These are phyloP conservation scores for Acrobasis repandana DNA, from an alignment of 2,888 invertebrate genomes.

Conservation along the genomic window DNA sequence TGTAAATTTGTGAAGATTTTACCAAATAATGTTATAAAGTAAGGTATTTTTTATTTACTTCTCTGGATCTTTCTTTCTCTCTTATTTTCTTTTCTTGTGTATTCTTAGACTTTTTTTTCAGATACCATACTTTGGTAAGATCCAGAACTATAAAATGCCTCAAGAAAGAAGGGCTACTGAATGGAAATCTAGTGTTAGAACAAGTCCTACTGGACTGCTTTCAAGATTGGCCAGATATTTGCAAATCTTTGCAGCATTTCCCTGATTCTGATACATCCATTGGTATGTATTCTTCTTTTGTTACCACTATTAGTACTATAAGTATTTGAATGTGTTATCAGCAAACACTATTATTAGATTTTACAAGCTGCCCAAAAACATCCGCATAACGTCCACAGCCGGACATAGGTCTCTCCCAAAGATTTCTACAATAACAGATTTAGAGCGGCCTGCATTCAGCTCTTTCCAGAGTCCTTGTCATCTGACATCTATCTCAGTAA, in stretches of 20 bases:
- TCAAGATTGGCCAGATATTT: constrained; percentile 58
- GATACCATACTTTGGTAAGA: constrained; percentile 70
- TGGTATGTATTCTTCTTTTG: constrained; percentile 54
- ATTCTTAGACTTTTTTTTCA: constrained; percentile 39
- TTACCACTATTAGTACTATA: neutral
- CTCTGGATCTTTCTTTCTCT: too few relatives aligned
- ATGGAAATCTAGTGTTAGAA: constrained; percentile 54
- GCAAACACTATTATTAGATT: too few relatives aligned
- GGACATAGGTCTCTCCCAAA: too few relatives aligned
- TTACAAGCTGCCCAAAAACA: too few relatives aligned
- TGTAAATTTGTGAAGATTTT: constrained; percentile 79
- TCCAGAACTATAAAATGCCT: constrained; percentile 58
- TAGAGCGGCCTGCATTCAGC: too few relatives aligned
- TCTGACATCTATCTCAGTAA: too few relatives aligned
- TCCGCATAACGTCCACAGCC: too few relatives aligned
- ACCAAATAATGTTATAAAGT: constrained; percentile 60
- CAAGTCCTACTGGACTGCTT: constrained; percentile 54
- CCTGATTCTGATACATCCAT: constrained; percentile 56
- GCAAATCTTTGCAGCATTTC: constrained; percentile 47
- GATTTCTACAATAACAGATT: too few relatives aligned
- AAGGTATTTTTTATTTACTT: neutral
- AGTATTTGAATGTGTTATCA: too few relatives aligned
- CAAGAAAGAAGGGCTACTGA: constrained; percentile 60
- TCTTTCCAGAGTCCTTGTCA: too few relatives aligned
- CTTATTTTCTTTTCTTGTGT: neutral